A percentile compares a stretch with the other conserved stretches of the same genome.
These are phyloP conservation scores for Bursaphelenchus mucronatus DNA, from an alignment of 1,140 invertebrate genomes.

Conservation along the genomic window DNA sequence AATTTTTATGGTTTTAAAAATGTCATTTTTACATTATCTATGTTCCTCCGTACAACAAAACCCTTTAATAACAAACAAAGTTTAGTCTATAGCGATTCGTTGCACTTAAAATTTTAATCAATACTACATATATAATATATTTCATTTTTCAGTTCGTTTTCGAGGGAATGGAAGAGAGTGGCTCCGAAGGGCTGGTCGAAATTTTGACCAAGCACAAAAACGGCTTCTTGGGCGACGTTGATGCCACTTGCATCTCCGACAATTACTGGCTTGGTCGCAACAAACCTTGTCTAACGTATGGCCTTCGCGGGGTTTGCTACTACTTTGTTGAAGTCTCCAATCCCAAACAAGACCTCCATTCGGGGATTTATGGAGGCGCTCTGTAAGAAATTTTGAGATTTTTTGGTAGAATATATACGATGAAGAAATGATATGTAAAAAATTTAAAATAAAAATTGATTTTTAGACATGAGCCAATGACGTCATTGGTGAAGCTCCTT, in stretches of 20 bases:
- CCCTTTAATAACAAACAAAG: no score
- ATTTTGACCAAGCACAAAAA: slow-evolving; percentile 73
- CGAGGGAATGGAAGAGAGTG: slow-evolving; percentile 97
- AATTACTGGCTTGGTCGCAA: slow-evolving; percentile 96
- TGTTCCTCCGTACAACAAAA: no score
- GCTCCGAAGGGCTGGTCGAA: slow-evolving; percentile 87
- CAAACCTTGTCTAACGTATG: slow-evolving; percentile 94
- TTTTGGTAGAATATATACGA: not conserved
- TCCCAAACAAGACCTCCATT: slow-evolving; percentile 85
- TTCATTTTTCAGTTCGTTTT: slow-evolving; percentile 74
- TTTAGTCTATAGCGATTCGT: no score
- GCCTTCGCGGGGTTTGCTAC: slow-evolving; percentile 82
- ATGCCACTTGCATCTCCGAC: slow-evolving; percentile 94
- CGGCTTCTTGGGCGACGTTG: slow-evolving; percentile 71
- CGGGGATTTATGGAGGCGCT: slow-evolving; percentile 86
- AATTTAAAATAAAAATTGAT: not conserved
- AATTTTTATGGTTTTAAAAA: no score
- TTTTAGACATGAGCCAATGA: slow-evolving; percentile 74
- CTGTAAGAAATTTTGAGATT: slow-evolving; percentile 57
- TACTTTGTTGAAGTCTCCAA: slow-evolving; percentile 84
- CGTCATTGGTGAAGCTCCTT: slow-evolving; percentile 78
- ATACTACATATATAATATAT: no score
- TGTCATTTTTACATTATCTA: no score
- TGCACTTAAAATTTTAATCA: no score
- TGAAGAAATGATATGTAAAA: not conserved